phyloP scores from a whole-genome alignment of 2,113 vertebrate genomes.

The Engraulis encrasicolus region DNA sequence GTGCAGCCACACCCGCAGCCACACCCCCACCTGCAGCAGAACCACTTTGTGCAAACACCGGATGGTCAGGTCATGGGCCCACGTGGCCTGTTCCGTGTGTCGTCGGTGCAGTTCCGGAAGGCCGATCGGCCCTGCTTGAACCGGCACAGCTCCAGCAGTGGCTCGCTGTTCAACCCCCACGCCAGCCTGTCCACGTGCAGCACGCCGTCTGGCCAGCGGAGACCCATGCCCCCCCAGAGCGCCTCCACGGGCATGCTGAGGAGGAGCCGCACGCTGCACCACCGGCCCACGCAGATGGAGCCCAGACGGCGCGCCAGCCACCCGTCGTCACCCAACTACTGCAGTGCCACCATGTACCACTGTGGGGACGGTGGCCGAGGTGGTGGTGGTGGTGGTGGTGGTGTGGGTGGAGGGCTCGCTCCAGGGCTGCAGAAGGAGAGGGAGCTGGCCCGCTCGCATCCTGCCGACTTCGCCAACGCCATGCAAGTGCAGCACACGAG shows the following conservation, averaged over 20 bases:
- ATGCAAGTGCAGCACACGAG: background rate
- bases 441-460: conserved; percentile 1
- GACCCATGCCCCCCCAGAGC: conserved; percentile 59
- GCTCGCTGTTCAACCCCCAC: conserved; percentile 68
- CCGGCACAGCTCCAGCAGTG: conserved; percentile 74
- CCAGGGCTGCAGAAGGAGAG: conserved; percentile 27
- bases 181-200: conserved; percentile 71
- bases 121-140: conserved; percentile 71
- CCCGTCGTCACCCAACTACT: conserved; percentile 72
- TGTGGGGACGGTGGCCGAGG: conserved; percentile 40
- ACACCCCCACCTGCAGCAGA: too few relatives aligned
- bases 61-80: conserved; percentile 49
- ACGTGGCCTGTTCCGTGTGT: conserved; percentile 69
- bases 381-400: conserved; percentile 25
- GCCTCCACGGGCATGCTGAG: conserved; percentile 69
- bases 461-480: background rate
- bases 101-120: conserved; percentile 74
- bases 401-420: conserved; percentile 36
- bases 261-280: conserved; percentile 75
- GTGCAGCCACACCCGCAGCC: too few relatives aligned
- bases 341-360: conserved; percentile 68
- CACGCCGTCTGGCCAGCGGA: conserved; percentile 73
- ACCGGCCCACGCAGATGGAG: conserved; percentile 65
- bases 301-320: conserved; percentile 76
- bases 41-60: conserved; percentile 52